Conservation (phyloP, 2,113 vertebrate genomes). For the Sebastes fasciatus region DNA sequence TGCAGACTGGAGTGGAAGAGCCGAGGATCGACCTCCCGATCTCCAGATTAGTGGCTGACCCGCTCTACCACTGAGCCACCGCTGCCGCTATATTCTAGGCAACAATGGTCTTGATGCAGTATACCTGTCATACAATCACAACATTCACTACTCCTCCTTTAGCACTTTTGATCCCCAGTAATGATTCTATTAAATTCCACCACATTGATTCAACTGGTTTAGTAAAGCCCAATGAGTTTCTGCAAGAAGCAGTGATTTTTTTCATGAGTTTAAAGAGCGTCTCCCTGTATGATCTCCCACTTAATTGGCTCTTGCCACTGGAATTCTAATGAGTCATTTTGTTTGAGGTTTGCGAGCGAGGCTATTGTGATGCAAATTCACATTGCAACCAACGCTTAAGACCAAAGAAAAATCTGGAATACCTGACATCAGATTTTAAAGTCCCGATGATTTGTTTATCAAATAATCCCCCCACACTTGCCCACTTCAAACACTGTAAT, state of each 20-base stretch:
- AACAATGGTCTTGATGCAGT: neutral
- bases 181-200: conserved; percentile 35
- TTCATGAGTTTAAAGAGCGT: conserved; percentile 52
- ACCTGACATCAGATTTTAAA: conserved; percentile 77
- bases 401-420: conserved; percentile 59
- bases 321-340: conserved; percentile 70
- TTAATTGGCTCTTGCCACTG: conserved; percentile 69
- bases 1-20: too few species aligned
- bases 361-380: conserved; percentile 78
- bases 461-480: conserved; percentile 73
- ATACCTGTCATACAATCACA: conserved; percentile 20
- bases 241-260: conserved; percentile 28
- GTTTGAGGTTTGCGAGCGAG: conserved; percentile 64
- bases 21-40: too few species aligned
- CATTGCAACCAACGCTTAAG: conserved; percentile 31
- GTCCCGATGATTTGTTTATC: conserved; percentile 75
- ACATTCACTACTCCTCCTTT: conserved; percentile 10
- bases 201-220: conserved; percentile 36
- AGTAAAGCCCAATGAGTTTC: conserved; percentile 45
- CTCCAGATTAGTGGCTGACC: too few species aligned
- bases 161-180: neutral
- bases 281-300: conserved; percentile 61
- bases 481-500: conserved; percentile 73
- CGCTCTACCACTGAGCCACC: too few species aligned
- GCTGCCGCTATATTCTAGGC: neutral